Conservation (phyloP, 2,797 vertebrate genomes). For the Etheostoma perlongum region DNA sequence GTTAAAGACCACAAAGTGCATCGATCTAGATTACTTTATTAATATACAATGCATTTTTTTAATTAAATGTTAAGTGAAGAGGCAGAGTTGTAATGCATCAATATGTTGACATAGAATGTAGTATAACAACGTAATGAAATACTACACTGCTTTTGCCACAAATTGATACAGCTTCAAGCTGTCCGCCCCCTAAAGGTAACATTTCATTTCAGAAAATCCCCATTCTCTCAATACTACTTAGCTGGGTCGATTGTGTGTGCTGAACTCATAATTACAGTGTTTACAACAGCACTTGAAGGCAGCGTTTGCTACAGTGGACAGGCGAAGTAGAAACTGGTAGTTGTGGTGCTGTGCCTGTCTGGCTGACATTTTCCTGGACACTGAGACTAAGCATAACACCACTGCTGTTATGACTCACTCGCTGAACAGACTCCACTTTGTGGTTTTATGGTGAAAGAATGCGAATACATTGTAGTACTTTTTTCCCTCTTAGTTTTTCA, state of each 20-base stretch:
- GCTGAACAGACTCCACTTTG: constrained; percentile 84
- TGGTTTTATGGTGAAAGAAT: constrained; percentile 84
- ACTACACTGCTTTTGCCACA: constrained; percentile 51
- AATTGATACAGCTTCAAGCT: constrained; percentile 56
- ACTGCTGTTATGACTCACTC: constrained; percentile 82
- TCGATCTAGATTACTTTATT: constrained; percentile 9
- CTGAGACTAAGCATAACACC: constrained; percentile 83
- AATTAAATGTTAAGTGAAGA: constrained; percentile 14
- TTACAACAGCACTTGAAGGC: constrained; percentile 76
- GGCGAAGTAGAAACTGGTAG: constrained; percentile 68
- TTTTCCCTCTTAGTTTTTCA: constrained; percentile 50
- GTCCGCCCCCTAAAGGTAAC: constrained; percentile 64
- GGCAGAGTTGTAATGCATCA: constrained; percentile 5
- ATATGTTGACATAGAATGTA: constrained; percentile 14
- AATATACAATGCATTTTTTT: background rate
- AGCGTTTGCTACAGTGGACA: constrained; percentile 68
- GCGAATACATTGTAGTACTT: constrained; percentile 71
- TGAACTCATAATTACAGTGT: constrained; percentile 80
- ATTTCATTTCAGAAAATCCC: constrained; percentile 72
- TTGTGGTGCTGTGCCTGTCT: constrained; percentile 76
- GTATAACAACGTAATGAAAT: constrained; percentile 52
- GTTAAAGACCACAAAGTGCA: constrained; percentile 1
- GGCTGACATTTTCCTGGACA: constrained; percentile 81
- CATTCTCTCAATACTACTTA: constrained; percentile 58
- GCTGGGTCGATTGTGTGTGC: constrained; percentile 64